Evolutionary conservation across 2,888 invertebrate species (phyloP).

Genomic region (Periphyllus acericola): DNA sequence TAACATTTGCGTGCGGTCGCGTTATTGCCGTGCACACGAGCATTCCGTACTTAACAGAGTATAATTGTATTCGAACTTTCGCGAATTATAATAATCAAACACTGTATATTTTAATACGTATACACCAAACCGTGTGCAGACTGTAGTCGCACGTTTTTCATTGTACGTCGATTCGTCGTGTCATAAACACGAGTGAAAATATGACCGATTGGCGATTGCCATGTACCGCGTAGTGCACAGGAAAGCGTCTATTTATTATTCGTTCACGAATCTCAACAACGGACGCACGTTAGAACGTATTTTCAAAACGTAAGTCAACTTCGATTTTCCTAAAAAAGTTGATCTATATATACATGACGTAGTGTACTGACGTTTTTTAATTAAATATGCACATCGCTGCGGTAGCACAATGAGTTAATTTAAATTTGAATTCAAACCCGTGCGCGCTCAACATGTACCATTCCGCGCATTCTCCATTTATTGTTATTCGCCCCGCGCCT

Average conservation of each 20-base stretch:
- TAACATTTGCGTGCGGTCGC: neutral
- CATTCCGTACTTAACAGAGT: neutral
- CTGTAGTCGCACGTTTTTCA: neutral
- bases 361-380: neutral
- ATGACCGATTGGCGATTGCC: neutral
- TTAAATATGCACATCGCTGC: no score
- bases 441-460: neutral
- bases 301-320: no score
- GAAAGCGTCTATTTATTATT: no score
- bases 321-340: no score
- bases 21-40: neutral
- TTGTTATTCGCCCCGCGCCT: constrained; percentile 3
- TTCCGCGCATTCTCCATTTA: neutral
- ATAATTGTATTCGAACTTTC: neutral
- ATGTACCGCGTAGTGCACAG: neutral
- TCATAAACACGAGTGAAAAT: neutral
- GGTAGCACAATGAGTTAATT: neutral
- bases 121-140: neutral
- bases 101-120: no score
- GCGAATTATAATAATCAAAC: neutral
- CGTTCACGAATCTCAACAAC: no score
- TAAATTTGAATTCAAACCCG: neutral
- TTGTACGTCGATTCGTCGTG: neutral
- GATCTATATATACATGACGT: no score
- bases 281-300: no score